phyloP scores from a whole-genome alignment of 2,888 invertebrate species.

The Alsophila aescularia region DNA sequence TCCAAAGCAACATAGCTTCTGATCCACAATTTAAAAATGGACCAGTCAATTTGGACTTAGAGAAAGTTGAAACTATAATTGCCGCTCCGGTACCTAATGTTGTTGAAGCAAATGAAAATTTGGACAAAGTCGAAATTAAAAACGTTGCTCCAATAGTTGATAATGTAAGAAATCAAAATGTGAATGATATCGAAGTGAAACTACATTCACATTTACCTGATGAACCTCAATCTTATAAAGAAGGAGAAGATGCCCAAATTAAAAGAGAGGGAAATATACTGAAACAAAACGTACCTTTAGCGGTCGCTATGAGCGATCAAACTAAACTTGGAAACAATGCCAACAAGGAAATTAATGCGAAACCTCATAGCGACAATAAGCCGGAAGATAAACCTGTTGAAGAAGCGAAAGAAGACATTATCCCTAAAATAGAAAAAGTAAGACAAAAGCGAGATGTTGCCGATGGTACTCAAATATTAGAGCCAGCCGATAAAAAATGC shows the following conservation, averaged over 20 bases:
- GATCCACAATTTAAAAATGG: conserved; percentile 20
- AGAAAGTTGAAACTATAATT: conserved; percentile 5
- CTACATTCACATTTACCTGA: conserved; percentile 64
- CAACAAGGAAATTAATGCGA: conserved; percentile 1
- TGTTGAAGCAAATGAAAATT: neutral
- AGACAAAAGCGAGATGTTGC: conserved; percentile 69
- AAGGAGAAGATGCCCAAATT: conserved; percentile 62
- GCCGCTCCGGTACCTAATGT: neutral
- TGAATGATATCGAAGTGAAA: conserved; percentile 8
- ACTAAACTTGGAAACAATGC: conserved; percentile 37
- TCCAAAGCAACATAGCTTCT: conserved; percentile 18
- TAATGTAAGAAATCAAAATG: neutral
- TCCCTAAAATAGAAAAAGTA: conserved; percentile 1
- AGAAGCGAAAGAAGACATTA: neutral
- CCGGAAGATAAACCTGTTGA: neutral
- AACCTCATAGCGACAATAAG: conserved; percentile 23
- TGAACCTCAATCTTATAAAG: conserved; percentile 72
- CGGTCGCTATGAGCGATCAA: conserved; percentile 53
- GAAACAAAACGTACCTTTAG: conserved; percentile 57
- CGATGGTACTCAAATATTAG: conserved; percentile 62
- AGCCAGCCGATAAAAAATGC: conserved; percentile 61
- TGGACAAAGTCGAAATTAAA: neutral
- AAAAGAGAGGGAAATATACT: conserved; percentile 31
- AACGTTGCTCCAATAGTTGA: neutral
- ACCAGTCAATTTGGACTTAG: conserved; percentile 14